A percentile compares a stretch with the other conserved stretches of the same genome.
Evolutionary conservation across 2,113 vertebrate species (phyloP).

Genomic region (Alaudala cheleensis): DNA sequence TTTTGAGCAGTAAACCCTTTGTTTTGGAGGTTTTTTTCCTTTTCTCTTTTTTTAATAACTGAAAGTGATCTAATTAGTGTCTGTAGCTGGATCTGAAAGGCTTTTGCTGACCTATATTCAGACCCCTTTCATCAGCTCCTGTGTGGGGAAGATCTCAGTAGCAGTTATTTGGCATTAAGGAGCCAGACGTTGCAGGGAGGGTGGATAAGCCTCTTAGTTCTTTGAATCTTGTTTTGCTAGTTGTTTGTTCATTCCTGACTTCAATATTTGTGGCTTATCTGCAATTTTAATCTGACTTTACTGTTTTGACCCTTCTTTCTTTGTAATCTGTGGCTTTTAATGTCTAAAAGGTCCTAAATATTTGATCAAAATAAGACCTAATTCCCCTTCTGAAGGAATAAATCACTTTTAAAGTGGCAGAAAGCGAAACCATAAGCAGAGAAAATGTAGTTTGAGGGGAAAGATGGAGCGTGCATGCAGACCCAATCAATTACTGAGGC

Average conservation of each 20-base stretch:
- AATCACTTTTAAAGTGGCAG: constrained; percentile 18
- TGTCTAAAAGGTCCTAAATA: constrained; percentile 42
- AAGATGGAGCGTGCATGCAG: background rate
- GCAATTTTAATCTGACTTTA: constrained; percentile 18
- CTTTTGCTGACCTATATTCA: constrained; percentile 36
- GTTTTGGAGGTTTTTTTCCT: background rate
- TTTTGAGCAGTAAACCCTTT: background rate
- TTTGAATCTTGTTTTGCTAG: constrained; percentile 38
- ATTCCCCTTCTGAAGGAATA: background rate
- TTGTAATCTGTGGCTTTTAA: constrained; percentile 51
- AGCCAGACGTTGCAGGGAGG: background rate
- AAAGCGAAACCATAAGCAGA: constrained; percentile 15
- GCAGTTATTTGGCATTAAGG: background rate
- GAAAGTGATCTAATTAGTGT: constrained; percentile 35
- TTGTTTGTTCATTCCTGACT: constrained; percentile 18
- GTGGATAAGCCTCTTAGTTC: constrained; percentile 2
- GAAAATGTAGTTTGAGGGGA: background rate
- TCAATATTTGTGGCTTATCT: constrained; percentile 38
- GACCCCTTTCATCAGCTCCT: constrained; percentile 7
- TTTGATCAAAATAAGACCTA: constrained; percentile 53
- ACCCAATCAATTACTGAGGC: background rate
- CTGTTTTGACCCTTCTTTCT: constrained; percentile 22
- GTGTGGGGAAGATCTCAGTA: background rate
- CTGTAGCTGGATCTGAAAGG: constrained; percentile 1
- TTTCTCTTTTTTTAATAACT: constrained; percentile 12